phyloP scores from a whole-genome alignment of 2,113 vertebrate genomes.

The Poeciliopsis prolifica region DNA sequence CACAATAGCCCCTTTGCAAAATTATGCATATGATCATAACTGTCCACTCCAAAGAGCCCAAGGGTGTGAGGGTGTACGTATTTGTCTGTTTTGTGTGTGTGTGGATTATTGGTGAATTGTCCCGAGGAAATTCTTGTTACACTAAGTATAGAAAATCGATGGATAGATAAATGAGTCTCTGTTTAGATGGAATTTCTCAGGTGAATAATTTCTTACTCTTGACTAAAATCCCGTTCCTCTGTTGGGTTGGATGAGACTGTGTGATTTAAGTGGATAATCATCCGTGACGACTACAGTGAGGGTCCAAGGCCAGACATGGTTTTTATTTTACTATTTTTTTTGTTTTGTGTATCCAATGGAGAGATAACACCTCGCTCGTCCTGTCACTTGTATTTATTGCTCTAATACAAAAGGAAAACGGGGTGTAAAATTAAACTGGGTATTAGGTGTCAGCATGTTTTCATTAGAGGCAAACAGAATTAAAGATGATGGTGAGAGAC shows the following conservation, averaged over 20 bases:
- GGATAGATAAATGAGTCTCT: not conserved
- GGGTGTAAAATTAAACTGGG: slow-evolving; percentile 55
- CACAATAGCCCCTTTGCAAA: not conserved
- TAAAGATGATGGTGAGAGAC: slow-evolving; percentile 64
- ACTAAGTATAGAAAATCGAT: not conserved
- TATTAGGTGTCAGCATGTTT: slow-evolving; percentile 73
- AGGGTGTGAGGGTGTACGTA: not conserved
- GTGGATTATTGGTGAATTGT: not conserved
- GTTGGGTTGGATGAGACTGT: slow-evolving; percentile 54
- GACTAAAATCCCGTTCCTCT: slow-evolving; percentile 33
- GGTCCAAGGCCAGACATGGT: slow-evolving; percentile 39
- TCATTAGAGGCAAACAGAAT: slow-evolving; percentile 71
- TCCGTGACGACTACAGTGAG: slow-evolving; percentile 54
- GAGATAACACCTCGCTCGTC: slow-evolving; percentile 44
- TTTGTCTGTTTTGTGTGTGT: not conserved
- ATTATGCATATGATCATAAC: not conserved
- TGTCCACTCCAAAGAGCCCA: not conserved
- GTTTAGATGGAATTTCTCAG: too few species aligned
- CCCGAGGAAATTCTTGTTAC: not conserved
- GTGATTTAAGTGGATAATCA: slow-evolving; percentile 66
- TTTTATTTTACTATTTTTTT: slow-evolving; percentile 34
- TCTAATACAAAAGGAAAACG: slow-evolving; percentile 48
- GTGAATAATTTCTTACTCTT: not conserved
- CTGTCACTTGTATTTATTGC: slow-evolving; percentile 65
- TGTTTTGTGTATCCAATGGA: slow-evolving; percentile 30